These are phyloP conservation scores for Amazona guildingii DNA, from an alignment of 2,113 vertebrate genomes.

Conservation along the genomic window DNA sequence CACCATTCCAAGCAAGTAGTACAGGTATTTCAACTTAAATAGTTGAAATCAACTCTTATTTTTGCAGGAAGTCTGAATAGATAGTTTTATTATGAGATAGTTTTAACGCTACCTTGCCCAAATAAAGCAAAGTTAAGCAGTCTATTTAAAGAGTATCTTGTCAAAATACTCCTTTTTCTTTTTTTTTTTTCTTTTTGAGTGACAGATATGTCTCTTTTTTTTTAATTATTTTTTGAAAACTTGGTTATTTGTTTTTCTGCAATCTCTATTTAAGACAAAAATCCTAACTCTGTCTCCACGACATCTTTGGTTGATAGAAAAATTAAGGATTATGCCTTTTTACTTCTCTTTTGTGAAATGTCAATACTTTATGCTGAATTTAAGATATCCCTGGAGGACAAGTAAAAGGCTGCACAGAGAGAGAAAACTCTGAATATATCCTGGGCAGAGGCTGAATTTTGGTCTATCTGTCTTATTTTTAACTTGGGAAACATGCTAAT, in stretches of 20 bases:
- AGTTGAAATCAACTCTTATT: background rate
- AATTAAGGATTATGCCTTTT: conserved; percentile 13
- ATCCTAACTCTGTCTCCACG: background rate
- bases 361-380: conserved; percentile 49
- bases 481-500: conserved; percentile 19
- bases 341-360: conserved; percentile 51
- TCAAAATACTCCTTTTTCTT: background rate
- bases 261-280: background rate
- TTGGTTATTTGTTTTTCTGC: background rate
- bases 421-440: conserved; percentile 21
- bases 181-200: background rate
- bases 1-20: background rate
- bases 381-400: conserved; percentile 24
- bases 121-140: background rate
- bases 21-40: background rate
- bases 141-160: background rate
- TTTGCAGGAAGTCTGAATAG: background rate
- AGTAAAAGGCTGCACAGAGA: background rate
- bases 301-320: background rate
- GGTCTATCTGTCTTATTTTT: background rate
- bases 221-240: background rate
- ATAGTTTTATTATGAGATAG: background rate
- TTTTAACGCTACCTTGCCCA: background rate
- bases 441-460: conserved; percentile 15
- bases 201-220: background rate